A percentile compares a stretch with the other conserved stretches of the same genome.
Conservation (phyloP, 2,888 invertebrate genomes). For the Deilephila elpenor region DNA sequence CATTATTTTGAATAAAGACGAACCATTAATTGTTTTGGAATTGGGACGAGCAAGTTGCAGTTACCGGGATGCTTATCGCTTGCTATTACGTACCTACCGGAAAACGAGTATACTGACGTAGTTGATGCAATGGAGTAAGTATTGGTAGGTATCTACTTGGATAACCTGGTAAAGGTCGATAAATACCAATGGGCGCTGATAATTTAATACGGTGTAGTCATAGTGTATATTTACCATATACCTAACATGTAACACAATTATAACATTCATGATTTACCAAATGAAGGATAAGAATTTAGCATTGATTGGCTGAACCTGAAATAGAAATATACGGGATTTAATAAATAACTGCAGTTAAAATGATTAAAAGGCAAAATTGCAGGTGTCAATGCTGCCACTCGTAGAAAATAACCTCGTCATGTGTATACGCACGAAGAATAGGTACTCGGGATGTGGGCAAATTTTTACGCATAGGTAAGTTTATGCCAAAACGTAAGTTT, state of each 20-base stretch:
- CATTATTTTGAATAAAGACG: neutral
- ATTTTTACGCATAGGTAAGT: neutral
- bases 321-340: too few species aligned
- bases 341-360: too few species aligned
- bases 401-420: neutral
- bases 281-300: too few species aligned
- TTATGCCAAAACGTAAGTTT: constrained; percentile 4
- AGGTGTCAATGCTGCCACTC: neutral
- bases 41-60: neutral
- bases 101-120: neutral
- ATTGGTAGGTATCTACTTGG: neutral
- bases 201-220: too few species aligned
- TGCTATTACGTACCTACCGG: neutral
- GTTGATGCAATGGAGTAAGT: neutral
- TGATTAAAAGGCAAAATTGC: neutral
- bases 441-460: neutral
- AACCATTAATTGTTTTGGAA: neutral
- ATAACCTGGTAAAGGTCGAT: too few species aligned
- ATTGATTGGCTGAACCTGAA: too few species aligned
- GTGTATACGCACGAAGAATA: neutral
- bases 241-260: too few species aligned
- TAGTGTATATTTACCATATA: too few species aligned
- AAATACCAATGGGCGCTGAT: neutral
- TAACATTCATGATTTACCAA: too few species aligned
- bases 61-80: neutral